A percentile compares a stretch with the other conserved stretches of the same genome.
phyloP scores from a whole-genome alignment of 2,888 invertebrate genomes.

The Yponomeuta cagnagella region DNA sequence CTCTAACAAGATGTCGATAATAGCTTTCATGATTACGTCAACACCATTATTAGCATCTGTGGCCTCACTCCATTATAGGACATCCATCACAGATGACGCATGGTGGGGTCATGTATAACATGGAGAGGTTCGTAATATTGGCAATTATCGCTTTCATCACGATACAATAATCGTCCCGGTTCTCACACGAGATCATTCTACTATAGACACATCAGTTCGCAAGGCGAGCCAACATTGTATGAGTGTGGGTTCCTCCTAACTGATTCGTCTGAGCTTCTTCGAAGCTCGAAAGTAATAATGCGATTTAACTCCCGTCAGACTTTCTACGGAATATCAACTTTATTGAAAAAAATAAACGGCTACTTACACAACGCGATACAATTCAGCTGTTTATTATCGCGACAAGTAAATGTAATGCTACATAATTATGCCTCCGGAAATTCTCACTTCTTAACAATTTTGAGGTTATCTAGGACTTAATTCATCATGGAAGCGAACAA shows the following conservation, averaged over 20 bases:
- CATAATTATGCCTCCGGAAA: too few species aligned
- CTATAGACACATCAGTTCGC: not conserved
- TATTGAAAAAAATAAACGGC: too few species aligned
- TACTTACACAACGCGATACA: too few species aligned
- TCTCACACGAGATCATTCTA: conserved; percentile 3
- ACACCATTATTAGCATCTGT: conserved; percentile 12
- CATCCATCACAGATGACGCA: conserved; percentile 6
- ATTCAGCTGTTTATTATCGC: too few species aligned
- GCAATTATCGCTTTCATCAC: conserved; percentile 11
- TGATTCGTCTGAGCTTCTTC: not conserved
- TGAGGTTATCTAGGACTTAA: too few species aligned
- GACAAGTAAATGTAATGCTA: too few species aligned
- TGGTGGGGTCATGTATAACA: not conserved
- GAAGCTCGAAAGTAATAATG: not conserved
- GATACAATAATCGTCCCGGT: conserved; percentile 6
- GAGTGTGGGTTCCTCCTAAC: not conserved
- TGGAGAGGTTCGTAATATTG: conserved; percentile 6
- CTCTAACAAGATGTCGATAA: conserved; percentile 8
- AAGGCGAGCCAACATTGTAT: not conserved
- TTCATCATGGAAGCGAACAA: too few species aligned
- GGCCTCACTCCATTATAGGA: not conserved
- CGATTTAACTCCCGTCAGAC: not conserved
- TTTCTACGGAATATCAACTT: too few species aligned
- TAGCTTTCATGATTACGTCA: conserved; percentile 13
- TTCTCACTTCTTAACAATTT: too few species aligned